Conservation (phyloP, 1,140 invertebrate species). For the Theocolax elegans region DNA sequence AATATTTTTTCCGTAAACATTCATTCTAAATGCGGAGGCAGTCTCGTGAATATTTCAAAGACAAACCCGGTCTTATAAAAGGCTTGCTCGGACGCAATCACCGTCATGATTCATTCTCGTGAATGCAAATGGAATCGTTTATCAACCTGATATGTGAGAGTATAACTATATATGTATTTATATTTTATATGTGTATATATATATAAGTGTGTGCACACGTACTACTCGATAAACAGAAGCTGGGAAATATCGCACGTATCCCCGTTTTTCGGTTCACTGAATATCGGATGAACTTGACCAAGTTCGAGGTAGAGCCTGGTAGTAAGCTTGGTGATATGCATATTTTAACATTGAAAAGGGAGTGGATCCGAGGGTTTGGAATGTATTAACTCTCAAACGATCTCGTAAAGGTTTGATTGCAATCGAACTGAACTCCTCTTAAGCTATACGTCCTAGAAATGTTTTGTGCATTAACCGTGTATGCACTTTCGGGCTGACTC, state of each 20-base stretch:
- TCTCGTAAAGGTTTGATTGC: background rate
- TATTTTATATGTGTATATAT: background rate
- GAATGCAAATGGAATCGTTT: background rate
- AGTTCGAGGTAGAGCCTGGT: background rate
- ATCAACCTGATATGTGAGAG: background rate
- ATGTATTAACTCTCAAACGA: background rate
- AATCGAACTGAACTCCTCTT: too few relatives aligned
- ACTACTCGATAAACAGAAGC: background rate
- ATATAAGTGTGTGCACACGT: too few relatives aligned
- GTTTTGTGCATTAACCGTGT: too few relatives aligned
- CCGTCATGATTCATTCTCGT: background rate
- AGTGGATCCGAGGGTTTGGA: background rate
- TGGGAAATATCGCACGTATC: too few relatives aligned
- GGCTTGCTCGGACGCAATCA: background rate
- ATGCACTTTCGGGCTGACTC: too few relatives aligned
- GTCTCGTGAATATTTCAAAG: background rate
- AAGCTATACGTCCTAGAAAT: too few relatives aligned
- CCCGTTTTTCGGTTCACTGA: background rate
- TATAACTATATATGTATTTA: too few relatives aligned
- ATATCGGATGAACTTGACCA: conserved; percentile 4
- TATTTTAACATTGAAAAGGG: background rate
- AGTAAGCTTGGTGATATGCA: background rate
- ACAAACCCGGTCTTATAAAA: background rate
- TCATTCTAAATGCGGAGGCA: too few relatives aligned
- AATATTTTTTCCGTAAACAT: too few relatives aligned